Conservation (phyloP, 2,888 invertebrate genomes). For the Carpatolechia fugitivella region DNA sequence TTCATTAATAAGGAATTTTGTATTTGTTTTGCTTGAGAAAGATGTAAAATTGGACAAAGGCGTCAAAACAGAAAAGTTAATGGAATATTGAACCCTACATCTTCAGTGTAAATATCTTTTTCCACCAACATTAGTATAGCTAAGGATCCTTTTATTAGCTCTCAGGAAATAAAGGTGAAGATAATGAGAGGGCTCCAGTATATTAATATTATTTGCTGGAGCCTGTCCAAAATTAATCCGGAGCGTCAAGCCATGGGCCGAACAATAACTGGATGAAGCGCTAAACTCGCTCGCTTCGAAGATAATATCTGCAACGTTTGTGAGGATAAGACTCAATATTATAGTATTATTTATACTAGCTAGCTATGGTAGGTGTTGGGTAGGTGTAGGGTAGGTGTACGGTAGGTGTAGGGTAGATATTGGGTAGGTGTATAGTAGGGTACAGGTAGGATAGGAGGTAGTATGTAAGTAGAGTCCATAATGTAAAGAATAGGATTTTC, state of each 20-base stretch:
- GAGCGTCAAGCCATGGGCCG: conserved; percentile 40
- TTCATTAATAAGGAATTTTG: too few species aligned
- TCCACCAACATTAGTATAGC: conserved; percentile 18
- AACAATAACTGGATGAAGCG: conserved; percentile 52
- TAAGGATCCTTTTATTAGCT: conserved; percentile 29
- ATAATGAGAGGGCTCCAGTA: conserved; percentile 37
- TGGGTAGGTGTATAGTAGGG: too few species aligned
- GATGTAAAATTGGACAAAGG: too few species aligned
- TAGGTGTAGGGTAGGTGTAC: too few species aligned
- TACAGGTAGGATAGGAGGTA: not conserved
- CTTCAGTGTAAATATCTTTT: too few species aligned
- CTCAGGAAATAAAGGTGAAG: conserved; percentile 40
- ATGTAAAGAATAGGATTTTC: too few species aligned
- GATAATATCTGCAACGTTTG: conserved; percentile 29
- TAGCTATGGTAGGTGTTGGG: not conserved
- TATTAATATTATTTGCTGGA: conserved; percentile 46
- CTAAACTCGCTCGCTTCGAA: conserved; percentile 44
- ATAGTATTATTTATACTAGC: not conserved
- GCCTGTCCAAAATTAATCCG: conserved; percentile 58
- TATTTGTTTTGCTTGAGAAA: too few species aligned
- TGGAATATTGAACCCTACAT: too few species aligned
- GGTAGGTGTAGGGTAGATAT: too few species aligned
- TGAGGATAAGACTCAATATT: conserved; percentile 27
- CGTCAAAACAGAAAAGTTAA: too few species aligned
- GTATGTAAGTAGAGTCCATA: too few species aligned